Evolutionary conservation across 2,797 vertebrate species (phyloP).

Genomic region (Pygocentrus nattereri): DNA sequence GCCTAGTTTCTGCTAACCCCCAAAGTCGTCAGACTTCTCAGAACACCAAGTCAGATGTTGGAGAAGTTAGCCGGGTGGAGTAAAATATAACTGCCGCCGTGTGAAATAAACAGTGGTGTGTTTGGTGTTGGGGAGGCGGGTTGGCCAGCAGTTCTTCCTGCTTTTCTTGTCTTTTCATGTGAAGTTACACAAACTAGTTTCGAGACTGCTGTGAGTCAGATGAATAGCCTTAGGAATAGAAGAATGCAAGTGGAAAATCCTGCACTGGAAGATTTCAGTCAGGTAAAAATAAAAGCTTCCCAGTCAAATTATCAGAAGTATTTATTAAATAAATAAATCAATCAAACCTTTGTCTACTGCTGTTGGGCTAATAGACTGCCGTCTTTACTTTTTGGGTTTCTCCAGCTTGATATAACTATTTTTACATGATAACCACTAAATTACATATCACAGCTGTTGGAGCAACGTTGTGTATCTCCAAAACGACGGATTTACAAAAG

Average conservation of each 20-base stretch:
- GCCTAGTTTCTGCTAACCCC: background rate
- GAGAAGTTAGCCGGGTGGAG: background rate
- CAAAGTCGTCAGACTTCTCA: background rate
- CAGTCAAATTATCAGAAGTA: background rate
- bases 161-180: conserved; percentile 36
- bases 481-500: no score
- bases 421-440: background rate
- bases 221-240: background rate
- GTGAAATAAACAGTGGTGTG: conserved; percentile 26
- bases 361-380: background rate
- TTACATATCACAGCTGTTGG: no score
- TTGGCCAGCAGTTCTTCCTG: conserved; percentile 34
- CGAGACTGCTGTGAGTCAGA: background rate
- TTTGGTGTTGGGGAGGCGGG: conserved; percentile 11
- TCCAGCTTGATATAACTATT: background rate
- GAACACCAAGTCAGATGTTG: background rate
- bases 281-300: background rate
- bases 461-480: no score
- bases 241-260: background rate
- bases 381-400: background rate
- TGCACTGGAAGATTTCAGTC: background rate
- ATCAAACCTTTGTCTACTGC: no score
- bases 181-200: conserved; percentile 5
- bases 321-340: background rate
- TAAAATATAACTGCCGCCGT: background rate